Conservation (phyloP, 2,888 invertebrate species). For the Eustalomyia histrio region DNA sequence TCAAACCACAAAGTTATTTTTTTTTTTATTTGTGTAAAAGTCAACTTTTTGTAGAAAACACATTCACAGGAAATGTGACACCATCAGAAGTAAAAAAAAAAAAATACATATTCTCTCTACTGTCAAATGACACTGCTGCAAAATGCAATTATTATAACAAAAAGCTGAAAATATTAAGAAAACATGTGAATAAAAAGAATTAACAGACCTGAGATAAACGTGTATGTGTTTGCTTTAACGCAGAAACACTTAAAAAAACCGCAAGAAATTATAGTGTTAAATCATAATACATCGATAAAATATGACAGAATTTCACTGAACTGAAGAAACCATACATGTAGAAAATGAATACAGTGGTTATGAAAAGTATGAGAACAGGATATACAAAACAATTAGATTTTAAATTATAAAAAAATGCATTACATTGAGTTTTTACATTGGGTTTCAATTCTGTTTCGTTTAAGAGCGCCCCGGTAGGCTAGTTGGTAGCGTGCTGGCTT, state of each 20-base stretch:
- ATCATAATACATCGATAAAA: conserved; percentile 30
- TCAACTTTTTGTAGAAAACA: not conserved
- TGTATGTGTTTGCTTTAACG: not conserved
- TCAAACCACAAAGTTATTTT: conserved; percentile 46
- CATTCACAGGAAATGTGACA: conserved; percentile 63
- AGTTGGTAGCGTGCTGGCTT: too few species aligned
- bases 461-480: too few species aligned
- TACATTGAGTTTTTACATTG: too few species aligned
- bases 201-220: conserved; percentile 10
- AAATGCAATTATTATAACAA: conserved; percentile 25
- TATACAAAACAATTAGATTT: too few species aligned
- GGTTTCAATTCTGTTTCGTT: too few species aligned
- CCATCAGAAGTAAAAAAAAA: conserved; percentile 39
- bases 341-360: conserved; percentile 3
- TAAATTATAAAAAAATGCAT: too few species aligned
- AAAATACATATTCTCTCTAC: conserved; percentile 1
- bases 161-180: not conserved
- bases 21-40: conserved; percentile 2
- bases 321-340: conserved; percentile 49
- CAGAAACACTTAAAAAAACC: conserved; percentile 29
- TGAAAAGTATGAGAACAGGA: not conserved
- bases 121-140: not conserved
- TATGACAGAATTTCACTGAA: conserved; percentile 36
- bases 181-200: conserved; percentile 28
- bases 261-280: conserved; percentile 47